Base-by-base conservation (phyloP, 2,797 vertebrate species). In the Harpagifer antarcticus region DNA sequence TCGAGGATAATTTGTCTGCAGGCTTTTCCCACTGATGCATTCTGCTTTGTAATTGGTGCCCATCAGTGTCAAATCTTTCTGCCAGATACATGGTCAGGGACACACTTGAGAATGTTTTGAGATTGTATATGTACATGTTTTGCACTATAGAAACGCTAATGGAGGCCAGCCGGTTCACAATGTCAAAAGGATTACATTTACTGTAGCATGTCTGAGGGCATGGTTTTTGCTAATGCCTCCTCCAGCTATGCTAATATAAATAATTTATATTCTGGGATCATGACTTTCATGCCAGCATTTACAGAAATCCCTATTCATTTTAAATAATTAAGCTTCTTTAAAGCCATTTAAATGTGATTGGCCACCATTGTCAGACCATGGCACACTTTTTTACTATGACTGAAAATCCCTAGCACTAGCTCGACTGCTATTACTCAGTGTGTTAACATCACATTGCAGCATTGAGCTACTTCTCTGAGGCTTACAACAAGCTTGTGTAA, bases 61-160 rank as follows among this genome's bases (percentile, higher is more conserved):
- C 79, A 83, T 90, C 89, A 81, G 78, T 88, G 89, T 92, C 90
- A 91, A 90, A 76, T 79, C 82, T 85, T 77, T 85, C 81, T 76
- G 72, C 81, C 48, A 19, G 82, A 67, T 70, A 20, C 50, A 81
- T 72, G 77, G 85, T 68, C 54, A 33, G 64, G 80, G 75, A 74
- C 79, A 31, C 53, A 23, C 68, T 77, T 67, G 61, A 57, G 49
- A 77, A 81, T 64, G 59, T 72, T 87, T 74, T 72, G 52, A 53
- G 74, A 72, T 52, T 59, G 33, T 14, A 68, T 43, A 40, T 14
- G 4, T 14, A n/a, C 17, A 66, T 54, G 33, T 17, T 42, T 49
- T 49, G 20, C 33, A 62, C 1, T 33, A 55, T 19, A 59, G 11
- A 52, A 59, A 27, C 2, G 6, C 17, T 61, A 66, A 52, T 50